Percentiles rank a stretch among this genome's conserved stretches.
Evolutionary conservation across 2,797 vertebrate genomes (phyloP).

Genomic region (Etheostoma nigrum): DNA sequence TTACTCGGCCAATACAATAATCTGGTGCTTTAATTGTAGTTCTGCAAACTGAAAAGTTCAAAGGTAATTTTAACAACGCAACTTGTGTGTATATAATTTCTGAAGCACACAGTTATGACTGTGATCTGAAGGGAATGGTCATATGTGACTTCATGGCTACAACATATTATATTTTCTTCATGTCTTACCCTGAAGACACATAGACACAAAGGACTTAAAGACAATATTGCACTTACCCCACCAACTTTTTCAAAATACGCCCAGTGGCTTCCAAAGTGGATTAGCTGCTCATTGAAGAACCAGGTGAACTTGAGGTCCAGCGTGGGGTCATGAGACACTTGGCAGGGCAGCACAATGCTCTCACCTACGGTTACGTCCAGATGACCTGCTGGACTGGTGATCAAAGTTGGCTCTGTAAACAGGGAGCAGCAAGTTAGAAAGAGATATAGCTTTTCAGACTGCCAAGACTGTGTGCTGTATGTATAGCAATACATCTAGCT

Average conservation of each 20-base stretch:
- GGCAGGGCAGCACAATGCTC: slow-evolving; percentile 94
- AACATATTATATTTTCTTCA: background rate
- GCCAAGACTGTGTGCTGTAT: slow-evolving; percentile 6
- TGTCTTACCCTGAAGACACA: background rate
- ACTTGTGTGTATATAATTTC: background rate
- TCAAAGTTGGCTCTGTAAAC: slow-evolving; percentile 89
- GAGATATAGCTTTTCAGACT: background rate
- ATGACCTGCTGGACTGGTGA: slow-evolving; percentile 92
- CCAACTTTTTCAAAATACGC: slow-evolving; percentile 96
- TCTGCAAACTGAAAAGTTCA: background rate
- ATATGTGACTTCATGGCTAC: no score
- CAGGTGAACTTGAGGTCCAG: slow-evolving; percentile 94
- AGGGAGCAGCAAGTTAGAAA: slow-evolving; percentile 28
- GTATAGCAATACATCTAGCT: background rate
- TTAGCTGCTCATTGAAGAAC: slow-evolving; percentile 94
- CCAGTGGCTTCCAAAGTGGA: slow-evolving; percentile 92
- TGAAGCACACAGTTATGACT: background rate
- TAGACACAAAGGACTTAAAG: background rate
- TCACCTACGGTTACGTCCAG: slow-evolving; percentile 96
- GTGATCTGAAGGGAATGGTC: background rate
- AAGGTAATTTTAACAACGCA: slow-evolving; percentile 16
- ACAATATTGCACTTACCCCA: slow-evolving; percentile 86
- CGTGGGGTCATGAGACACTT: slow-evolving; percentile 93
- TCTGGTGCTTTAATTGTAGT: background rate
- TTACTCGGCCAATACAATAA: background rate